These are phyloP conservation scores for Zoanthus solanderi DNA, from an alignment of 92 coral and sea anemone genomes.

Conservation along the genomic window DNA sequence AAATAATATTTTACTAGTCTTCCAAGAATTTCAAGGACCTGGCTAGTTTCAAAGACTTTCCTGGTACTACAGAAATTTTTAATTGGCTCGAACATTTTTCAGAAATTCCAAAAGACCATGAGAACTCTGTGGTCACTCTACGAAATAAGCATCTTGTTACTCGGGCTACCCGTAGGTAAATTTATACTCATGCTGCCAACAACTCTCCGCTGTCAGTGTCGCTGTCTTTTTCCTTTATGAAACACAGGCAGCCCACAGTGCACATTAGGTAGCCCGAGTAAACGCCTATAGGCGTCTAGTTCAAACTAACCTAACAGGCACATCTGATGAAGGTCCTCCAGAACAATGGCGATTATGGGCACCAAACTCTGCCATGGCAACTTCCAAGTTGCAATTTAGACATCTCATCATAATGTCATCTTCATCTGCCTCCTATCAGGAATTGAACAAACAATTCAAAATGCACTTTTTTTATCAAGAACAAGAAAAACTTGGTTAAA, in stretches of 20 bases:
- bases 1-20: neutral
- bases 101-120: neutral
- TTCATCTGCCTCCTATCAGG: neutral
- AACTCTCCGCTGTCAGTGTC: no score
- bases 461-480: neutral
- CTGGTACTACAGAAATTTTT: neutral
- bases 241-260: no score
- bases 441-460: constrained; percentile 15
- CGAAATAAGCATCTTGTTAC: neutral
- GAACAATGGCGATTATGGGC: constrained; percentile 42
- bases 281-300: no score
- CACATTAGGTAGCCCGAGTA: no score
- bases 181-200: no score
- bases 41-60: neutral
- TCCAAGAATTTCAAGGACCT: neutral
- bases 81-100: neutral
- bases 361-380: constrained; percentile 50
- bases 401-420: constrained; percentile 35
- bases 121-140: neutral
- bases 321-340: constrained; percentile 44
- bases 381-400: constrained; percentile 53
- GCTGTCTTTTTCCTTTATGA: no score
- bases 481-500: neutral
- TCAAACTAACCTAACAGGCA: constrained; percentile 10
- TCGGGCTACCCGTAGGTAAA: neutral